Base-by-base conservation (phyloP, 2,888 invertebrate species). In the Eupsilia transversa region DNA sequence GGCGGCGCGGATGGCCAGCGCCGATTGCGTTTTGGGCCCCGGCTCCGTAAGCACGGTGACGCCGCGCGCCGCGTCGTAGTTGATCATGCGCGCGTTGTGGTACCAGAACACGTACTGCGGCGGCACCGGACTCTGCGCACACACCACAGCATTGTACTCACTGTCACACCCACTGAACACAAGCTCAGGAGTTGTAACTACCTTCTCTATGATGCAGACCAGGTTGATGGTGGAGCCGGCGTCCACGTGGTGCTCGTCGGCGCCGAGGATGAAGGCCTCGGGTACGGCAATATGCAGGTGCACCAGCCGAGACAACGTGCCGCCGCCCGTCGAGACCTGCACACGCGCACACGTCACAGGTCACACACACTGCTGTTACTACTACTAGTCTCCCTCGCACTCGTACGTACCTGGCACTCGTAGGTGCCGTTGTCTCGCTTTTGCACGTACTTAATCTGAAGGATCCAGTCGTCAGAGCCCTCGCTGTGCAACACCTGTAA, bases 101-200 rank as follows among this genome's bases (percentile, higher is more conserved):
- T 98, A 99, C 99, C 99, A 99, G 97, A 99, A 99, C 92, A 99
- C 98, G 97, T 98, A 99, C 96, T 98, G 98, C 86, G 99, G 99
- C 87, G 98, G 99, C 92, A 98, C 98, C 72, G 99, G 99, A 93
- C 98, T 98, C 98, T 98, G 97, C 57, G 96, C 94, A 87, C n/a
- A 56, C 17, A 57, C 43, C 52, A 69, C n/a, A 49, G 1, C n/a
- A 17, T 33, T 17, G 41, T n/a, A 41, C 14, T 73, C 33, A 23
- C 35, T 43, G 41, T 23, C 10, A 3, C 33, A 10, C 33, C 33
- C 17, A n/a, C 65, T n/a, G n/a, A 17, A 33, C 33, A n/a, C 56
- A 6, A 65, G 65, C 56, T 33, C 54, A 3, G 20, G 6, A 10
- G 9, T 30, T 54, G 33, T 65, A 98, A 98, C 98, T 98, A 98